These are phyloP conservation scores for Phalacrocorax aristotelis DNA, from an alignment of 2,113 vertebrate species.

Conservation along the genomic window DNA sequence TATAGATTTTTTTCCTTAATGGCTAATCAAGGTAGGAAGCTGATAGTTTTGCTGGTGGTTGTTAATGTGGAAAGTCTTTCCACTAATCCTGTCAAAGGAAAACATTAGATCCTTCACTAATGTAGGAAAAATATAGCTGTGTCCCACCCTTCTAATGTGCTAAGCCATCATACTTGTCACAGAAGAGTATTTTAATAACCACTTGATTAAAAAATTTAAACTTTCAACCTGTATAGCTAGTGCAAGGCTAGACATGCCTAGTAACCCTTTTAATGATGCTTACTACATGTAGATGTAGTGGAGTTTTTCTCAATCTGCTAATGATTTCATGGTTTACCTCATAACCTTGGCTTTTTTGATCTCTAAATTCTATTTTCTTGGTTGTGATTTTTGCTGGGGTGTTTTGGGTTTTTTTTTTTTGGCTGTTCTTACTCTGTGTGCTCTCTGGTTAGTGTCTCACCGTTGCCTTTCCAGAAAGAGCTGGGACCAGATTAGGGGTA, in stretches of 20 bases:
- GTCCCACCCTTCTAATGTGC: conserved; percentile 8
- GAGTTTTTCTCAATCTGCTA: conserved; percentile 16
- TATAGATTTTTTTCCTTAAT: conserved; percentile 34
- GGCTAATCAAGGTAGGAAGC: conserved; percentile 45
- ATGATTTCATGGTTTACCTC: conserved; percentile 2
- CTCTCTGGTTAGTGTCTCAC: neutral
- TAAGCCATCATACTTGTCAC: neutral
- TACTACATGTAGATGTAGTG: conserved; percentile 15
- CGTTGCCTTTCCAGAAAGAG: neutral
- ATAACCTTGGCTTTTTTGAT: neutral
- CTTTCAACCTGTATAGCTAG: neutral
- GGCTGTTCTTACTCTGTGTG: neutral
- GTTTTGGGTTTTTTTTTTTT: neutral
- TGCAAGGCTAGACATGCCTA: neutral
- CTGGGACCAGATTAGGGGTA: neutral
- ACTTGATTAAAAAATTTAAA: neutral
- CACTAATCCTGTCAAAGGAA: conserved; percentile 18
- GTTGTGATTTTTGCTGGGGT: neutral
- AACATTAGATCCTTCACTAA: conserved; percentile 24
- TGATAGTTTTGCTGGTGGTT: neutral
- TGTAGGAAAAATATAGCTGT: conserved; percentile 3
- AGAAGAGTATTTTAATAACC: conserved; percentile 9
- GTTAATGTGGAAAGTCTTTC: conserved; percentile 46
- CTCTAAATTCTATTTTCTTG: neutral
- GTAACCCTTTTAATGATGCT: conserved; percentile 34